Evolutionary conservation across 2,888 invertebrate species (phyloP), one percentile per base, ranked within the genome.

Genomic region (Meloe dianella): DNA sequence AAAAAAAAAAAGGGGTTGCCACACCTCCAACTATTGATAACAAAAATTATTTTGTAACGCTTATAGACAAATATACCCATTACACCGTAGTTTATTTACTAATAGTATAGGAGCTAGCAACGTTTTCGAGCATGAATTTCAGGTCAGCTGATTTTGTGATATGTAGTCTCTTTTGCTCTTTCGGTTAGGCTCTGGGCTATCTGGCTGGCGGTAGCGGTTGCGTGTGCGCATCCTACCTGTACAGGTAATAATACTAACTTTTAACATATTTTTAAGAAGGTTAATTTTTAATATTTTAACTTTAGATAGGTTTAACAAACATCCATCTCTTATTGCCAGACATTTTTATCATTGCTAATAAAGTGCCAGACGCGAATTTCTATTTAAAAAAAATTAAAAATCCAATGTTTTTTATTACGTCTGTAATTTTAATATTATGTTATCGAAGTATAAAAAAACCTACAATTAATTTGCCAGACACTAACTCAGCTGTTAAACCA

Each of bases 121-220:
- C n/a, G n/a, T n/a, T n/a, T n/a, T n/a, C n/a, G n/a, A n/a, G n/a
- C n/a, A n/a, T n/a, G n/a, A n/a, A n/a, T n/a, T n/a, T n/a, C n/a
- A n/a, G n/a, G n/a, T n/a, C n/a, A n/a, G n/a, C n/a, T n/a, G n/a
- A n/a, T n/a, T n/a, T n/a, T n/a, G n/a, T n/a, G n/a, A n/a, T n/a
- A n/a, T n/a, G n/a, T n/a, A n/a, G n/a, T n/a, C n/a, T n/a, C n/a
- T n/a, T n/a, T n/a, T n/a, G n/a, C n/a, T n/a, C n/a, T n/a, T n/a
- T n/a, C n/a, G n/a, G n/a, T n/a, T n/a, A n/a, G n/a, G n/a, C n/a
- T n/a, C n/a, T n/a, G n/a, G 61, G 38, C 61, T 38, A 65, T 9
- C 65, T 65, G 61, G 65, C 65, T 65, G 65, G 61, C 61, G 57
- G 61, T 61, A 65, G 65, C 24, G 32, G 65, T 61, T 65, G 65